Conservation (phyloP, 2,113 vertebrate species). For the Dasyurus viverrinus region DNA sequence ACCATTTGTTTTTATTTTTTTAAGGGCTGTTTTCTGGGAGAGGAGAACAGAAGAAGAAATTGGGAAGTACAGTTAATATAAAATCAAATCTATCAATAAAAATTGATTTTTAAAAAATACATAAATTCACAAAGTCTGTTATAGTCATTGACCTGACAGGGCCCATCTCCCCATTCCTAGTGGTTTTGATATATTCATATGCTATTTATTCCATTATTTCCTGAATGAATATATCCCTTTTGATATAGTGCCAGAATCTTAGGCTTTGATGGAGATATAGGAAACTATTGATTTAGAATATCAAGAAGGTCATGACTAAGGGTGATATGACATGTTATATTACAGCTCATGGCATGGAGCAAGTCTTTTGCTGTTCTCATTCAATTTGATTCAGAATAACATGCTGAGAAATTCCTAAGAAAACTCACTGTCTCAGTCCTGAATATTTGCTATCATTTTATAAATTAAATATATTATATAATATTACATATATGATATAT, state of each 20-base stretch:
- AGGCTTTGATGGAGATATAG: background rate
- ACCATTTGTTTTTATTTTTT: background rate
- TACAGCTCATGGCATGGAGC: background rate
- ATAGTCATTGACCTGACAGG: background rate
- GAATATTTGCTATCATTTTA: background rate
- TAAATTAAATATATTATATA: too few species aligned
- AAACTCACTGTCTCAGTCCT: background rate
- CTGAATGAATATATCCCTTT: background rate
- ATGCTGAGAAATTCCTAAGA: background rate
- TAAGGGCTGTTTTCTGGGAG: background rate
- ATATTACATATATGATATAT: too few species aligned
- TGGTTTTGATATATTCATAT: background rate
- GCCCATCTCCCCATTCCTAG: background rate
- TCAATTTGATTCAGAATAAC: background rate
- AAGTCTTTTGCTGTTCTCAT: background rate
- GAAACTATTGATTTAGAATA: background rate
- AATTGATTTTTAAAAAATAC: background rate
- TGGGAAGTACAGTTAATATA: background rate
- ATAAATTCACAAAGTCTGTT: background rate
- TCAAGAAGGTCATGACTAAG: background rate
- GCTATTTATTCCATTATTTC: background rate
- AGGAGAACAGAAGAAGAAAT: background rate
- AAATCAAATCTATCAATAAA: background rate
- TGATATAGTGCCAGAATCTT: background rate
- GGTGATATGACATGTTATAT: background rate